Base-by-base conservation (phyloP, 2,888 invertebrate species). In the Pristionchus maxplancki region DNA sequence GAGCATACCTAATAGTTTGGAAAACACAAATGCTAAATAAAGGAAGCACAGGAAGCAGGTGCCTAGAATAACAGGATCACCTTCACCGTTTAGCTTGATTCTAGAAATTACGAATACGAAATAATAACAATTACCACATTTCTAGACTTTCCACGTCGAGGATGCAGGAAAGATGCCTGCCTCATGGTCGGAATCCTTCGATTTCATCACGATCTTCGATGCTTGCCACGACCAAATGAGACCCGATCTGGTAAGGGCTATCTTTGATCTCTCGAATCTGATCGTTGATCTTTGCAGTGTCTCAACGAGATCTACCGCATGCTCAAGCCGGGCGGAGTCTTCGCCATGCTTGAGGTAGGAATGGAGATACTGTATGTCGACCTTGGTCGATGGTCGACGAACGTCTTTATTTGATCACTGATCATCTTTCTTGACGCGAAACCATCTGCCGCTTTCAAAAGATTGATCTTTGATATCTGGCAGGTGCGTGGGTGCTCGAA, bases 161-260 rank as follows among this genome's bases (percentile, higher is more conserved):
- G 71, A 87, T 44, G 87, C 87, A 9, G 87, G 15, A 24, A 37
- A 74, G 28, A 87, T 87, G 87, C 31, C 74, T 4, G 20, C 58
- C 2, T 78, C 78, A 20, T 87, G 87, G 87, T 37, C 74, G 5
- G 34, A 34, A 34, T 31, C 34, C 37, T 87, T 87, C 78, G 87
- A 87, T 58, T 78, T 87, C 40, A 78, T 87, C 34, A 78, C 87
- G 44, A 87, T 87, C n/a, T 87, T 87, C 78, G 87, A 87, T 40
- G 87, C 87, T n/a, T 87, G 87, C 40, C 87, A 87, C 40, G 87
- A 87, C 34, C 87, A 87, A 40, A 74, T 40, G 74, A 71, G 87
- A 40, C 87, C 87, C 28, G 87, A 87, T 87, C 62, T 87, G 87
- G 87, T 87, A 24, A 62, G 84, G 15, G 13, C 17, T 20, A 31